Percentiles rank a stretch among this genome's conserved stretches.
Conservation (phyloP, 2,888 invertebrate species). For the Pollenia labialis region DNA sequence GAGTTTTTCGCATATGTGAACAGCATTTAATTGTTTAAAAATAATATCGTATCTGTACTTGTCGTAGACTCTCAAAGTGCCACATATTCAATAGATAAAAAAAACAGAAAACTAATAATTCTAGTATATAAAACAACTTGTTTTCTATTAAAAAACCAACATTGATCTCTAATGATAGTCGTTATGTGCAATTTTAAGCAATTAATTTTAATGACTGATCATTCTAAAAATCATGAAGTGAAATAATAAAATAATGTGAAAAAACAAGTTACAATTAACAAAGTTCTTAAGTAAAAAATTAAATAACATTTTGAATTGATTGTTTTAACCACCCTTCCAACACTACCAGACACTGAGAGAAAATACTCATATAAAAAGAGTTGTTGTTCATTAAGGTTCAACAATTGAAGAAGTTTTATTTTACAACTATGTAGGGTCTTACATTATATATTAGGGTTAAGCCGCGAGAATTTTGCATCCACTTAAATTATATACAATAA, state of each 20-base stretch:
- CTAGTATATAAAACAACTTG: constrained; percentile 6
- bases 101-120: not conserved
- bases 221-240: constrained; percentile 34
- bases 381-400: constrained; percentile 9
- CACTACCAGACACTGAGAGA: not conserved
- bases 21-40: not conserved
- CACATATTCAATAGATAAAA: not conserved
- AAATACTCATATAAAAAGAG: not conserved
- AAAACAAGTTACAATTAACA: constrained; percentile 8
- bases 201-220: constrained; percentile 69
- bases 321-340: no score
- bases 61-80: not conserved
- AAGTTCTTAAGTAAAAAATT: constrained; percentile 19
- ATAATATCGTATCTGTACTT: not conserved
- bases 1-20: constrained; percentile 6
- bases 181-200: constrained; percentile 64
- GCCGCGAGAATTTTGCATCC: no score
- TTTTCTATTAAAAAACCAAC: constrained; percentile 30
- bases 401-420: constrained; percentile 47
- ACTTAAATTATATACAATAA: no score
- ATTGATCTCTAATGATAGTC: constrained; percentile 61
- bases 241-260: constrained; percentile 5
- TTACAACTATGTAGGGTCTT: not conserved
- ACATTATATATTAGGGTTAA: no score
- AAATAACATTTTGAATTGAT: not conserved